Percentiles rank a stretch among this genome's conserved stretches.
Evolutionary conservation across 2,113 vertebrate species (phyloP).

Genomic region (Heliornis fulica): DNA sequence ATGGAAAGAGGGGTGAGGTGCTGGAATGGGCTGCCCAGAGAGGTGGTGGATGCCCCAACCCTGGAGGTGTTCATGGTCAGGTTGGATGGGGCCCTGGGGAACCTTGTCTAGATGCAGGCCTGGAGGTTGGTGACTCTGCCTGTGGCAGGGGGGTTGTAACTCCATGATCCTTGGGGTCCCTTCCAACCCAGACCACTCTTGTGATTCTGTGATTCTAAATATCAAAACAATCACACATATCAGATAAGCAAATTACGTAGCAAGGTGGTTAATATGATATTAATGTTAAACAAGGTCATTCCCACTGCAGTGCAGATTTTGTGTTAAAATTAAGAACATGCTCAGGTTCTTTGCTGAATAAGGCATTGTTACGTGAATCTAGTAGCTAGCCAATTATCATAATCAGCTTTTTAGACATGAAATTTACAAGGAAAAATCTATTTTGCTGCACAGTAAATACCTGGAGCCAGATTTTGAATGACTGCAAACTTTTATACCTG

Average conservation of each 20-base stretch:
- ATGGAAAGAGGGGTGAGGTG: too few relatives aligned
- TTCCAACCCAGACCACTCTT: too few relatives aligned
- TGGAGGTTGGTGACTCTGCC: too few relatives aligned
- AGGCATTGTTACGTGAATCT: neutral
- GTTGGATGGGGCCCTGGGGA: too few relatives aligned
- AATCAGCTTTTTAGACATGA: neutral
- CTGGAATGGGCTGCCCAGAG: too few relatives aligned
- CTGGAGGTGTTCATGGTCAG: too few relatives aligned
- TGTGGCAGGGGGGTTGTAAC: too few relatives aligned
- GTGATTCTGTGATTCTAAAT: too few relatives aligned
- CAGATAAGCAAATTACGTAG: neutral
- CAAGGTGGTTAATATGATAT: neutral
- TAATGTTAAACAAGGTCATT: neutral
- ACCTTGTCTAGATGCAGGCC: too few relatives aligned
- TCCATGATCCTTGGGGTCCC: too few relatives aligned
- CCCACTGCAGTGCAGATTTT: neutral
- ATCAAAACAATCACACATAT: neutral
- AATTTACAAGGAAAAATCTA: neutral
- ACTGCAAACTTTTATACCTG: neutral
- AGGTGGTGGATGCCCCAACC: too few relatives aligned
- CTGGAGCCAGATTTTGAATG: neutral
- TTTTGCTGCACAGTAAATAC: neutral
- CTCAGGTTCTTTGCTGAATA: neutral
- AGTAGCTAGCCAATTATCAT: neutral
- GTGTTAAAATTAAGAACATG: neutral